Base-by-base conservation (phyloP, 2,797 vertebrate species). In the Diglossa cyanea region DNA sequence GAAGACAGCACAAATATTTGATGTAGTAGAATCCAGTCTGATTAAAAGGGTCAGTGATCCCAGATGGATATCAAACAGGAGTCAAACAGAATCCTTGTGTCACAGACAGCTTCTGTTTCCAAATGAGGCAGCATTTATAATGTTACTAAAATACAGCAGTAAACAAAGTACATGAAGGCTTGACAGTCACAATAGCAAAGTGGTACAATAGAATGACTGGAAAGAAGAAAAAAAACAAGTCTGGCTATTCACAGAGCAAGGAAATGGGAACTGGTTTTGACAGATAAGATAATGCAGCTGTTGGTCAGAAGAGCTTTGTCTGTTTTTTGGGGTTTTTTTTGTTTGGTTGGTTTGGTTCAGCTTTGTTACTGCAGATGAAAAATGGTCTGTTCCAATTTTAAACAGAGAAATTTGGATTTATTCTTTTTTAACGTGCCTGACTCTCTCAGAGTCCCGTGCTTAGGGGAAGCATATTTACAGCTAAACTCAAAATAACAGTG, bases 221-320 rank as follows among this genome's bases (percentile, higher is more conserved):
- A 74, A 79, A 84, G 40, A 72, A 48, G 26, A 3, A 3, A 44
- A 19, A 71, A 88, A 88, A 62, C 51, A 71, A 83, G 35, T 63
- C 78, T 51, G n/a, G 45, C 57, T 94, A 42, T 48, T 78, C 67
- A 37, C 77, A 76, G 82, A 84, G 85, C 50, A 66, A 47, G 45
- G 72, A 86, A 87, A 91, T 63, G 18, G 26, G 73, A 93, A 90
- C 55, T 78, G 30, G 23, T 85, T 95, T 92, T 94, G 94, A 95
- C 93, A 93, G 86, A 45, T 54, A 87, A 88, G 74, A 89, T 62
- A 70, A 15, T 62, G 33, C 45, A 76, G 57, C 91, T 86, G 42
- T 62, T 82, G 57, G 37, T 93, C 82, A 90, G 90, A 86, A 87
- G 28, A 93, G 57, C 31, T 84, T 80, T 89, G 39, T 90, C 50